Percentiles rank a stretch among this genome's conserved stretches.
Conservation (phyloP, 2,797 vertebrate genomes). For the Siniperca obscura region DNA sequence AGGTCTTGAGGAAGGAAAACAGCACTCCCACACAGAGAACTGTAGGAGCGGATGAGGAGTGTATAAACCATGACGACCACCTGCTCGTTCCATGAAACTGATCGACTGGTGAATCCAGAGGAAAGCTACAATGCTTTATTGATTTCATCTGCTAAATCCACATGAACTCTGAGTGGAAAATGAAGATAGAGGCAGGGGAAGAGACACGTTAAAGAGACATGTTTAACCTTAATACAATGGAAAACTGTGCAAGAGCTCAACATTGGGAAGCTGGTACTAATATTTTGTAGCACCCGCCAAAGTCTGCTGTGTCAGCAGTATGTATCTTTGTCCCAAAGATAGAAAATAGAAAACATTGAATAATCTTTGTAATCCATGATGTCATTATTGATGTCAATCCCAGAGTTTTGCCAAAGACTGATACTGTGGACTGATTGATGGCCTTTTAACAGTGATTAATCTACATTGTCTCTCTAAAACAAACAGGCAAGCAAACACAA, state of each 20-base stretch:
- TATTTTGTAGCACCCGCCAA: not conserved
- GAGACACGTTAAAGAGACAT: conserved; percentile 18
- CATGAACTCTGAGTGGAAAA: conserved; percentile 37
- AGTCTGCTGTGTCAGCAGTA: conserved; percentile 10
- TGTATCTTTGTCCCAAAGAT: conserved; percentile 16
- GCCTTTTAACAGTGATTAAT: conserved; percentile 36
- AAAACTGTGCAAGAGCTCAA: not conserved
- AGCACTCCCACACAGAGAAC: conserved; percentile 30
- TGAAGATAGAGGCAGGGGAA: conserved; percentile 13
- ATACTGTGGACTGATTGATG: conserved; percentile 35
- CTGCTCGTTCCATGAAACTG: conserved; percentile 35
- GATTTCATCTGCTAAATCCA: conserved; percentile 59
- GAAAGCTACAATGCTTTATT: conserved; percentile 41
- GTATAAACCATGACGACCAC: conserved; percentile 43
- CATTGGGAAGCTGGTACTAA: not conserved
- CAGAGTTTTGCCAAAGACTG: conserved; percentile 20
- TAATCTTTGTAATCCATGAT: conserved; percentile 38
- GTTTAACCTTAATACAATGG: conserved; percentile 14
- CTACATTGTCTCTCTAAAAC: conserved; percentile 23
- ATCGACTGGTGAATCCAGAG: conserved; percentile 40
- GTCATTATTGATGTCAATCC: conserved; percentile 46
- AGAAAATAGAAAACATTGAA: conserved; percentile 13
- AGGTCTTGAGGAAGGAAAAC: conserved; percentile 30
- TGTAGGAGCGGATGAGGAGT: conserved; percentile 45
- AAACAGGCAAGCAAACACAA: conserved; percentile 24